Evolutionary conservation across 2,113 vertebrate genomes (phyloP).

Genomic region (Phalacrocorax carbo): DNA sequence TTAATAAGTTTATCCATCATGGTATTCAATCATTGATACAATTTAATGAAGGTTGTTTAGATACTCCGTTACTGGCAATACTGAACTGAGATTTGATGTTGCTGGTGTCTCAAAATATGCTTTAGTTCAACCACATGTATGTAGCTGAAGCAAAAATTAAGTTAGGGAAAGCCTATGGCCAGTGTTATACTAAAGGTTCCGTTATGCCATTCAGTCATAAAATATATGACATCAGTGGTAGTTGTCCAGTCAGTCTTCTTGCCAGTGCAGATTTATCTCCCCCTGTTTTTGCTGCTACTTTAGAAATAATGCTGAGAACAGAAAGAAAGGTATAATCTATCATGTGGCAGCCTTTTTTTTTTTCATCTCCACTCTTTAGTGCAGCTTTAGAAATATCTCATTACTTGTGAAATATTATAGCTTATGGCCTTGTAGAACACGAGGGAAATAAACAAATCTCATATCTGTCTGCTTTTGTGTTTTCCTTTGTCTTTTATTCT

Average conservation of each 20-base stretch:
- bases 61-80: background rate
- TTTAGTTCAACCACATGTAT: background rate
- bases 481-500: background rate
- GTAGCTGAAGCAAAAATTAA: background rate
- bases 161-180: background rate
- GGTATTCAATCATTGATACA: background rate
- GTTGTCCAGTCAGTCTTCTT: background rate
- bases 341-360: background rate
- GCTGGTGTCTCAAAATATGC: background rate
- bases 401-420: background rate
- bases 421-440: background rate
- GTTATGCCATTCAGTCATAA: background rate
- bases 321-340: background rate
- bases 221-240: background rate
- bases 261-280: background rate
- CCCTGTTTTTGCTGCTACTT: background rate
- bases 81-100: background rate
- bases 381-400: background rate
- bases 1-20: background rate
- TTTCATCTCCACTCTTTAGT: background rate
- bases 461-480: background rate
- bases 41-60: background rate
- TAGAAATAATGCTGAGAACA: background rate
- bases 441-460: background rate
- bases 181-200: background rate